Evolutionary conservation across 2,888 invertebrate genomes (phyloP), one percentile per base, ranked within the genome.

Genomic region (Leptinotarsa rubiginosa): DNA sequence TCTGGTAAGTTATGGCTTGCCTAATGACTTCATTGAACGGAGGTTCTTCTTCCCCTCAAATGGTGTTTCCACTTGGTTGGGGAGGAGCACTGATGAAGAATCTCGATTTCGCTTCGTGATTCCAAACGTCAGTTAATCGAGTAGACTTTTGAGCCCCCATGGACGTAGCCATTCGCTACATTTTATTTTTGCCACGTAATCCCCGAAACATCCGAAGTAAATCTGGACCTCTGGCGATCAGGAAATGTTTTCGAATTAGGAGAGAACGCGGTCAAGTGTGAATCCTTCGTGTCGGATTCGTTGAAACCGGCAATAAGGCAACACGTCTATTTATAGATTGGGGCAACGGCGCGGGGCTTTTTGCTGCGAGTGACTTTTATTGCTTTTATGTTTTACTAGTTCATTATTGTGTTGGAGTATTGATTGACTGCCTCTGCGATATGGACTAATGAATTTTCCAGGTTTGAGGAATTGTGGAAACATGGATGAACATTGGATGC

Each of bases 241-340:
- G 31, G 62, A 15, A 62, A 31, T 62, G 15, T 62, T 62, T 62
- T 62, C 54, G 20, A 25, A 16, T 62, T 25, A 16, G 16, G n/a
- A 31, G 16, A 15, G n/a, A 25, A 31, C 1, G 25, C n/a, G 62
- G 62, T 62, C 62, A 62, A 31, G 62, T 25, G 25, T 25, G 62
- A 62, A 16, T 62, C 62, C 1, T 3, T 62, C 62, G 31, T 62
- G 31, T 31, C 5, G 62, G 7, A 62, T 62, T 31, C 31, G 25
- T 25, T 62, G 59, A 12, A 25, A 25, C 31, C 5, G 59, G 59
- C 59, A 62, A 62, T 62, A 62, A 62, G 16, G 59, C 59, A 62
- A 62, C 59, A 31, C 22, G 16, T 62, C 59, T 62, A 62, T 62
- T 62, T 62, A 25, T 56, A 56, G 12, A 50, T 16, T n/a, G 50